Percentiles rank a stretch among this genome's conserved stretches.
Conservation (phyloP, 2,113 vertebrate genomes). For the Procapra przewalskii region DNA sequence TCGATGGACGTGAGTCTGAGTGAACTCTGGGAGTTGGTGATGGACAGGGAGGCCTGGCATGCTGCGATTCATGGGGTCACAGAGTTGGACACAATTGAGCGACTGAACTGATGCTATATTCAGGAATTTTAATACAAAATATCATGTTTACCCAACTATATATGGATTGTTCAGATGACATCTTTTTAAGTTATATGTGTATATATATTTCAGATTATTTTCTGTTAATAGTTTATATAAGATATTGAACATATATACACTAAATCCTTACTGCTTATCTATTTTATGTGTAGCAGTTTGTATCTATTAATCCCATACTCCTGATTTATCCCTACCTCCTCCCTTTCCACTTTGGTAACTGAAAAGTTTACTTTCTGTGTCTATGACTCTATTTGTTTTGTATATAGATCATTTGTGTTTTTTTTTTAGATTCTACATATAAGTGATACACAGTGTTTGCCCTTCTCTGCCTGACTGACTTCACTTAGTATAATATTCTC, state of each 20-base stretch:
- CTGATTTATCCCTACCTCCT: neutral
- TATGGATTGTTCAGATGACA: neutral
- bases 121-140: neutral
- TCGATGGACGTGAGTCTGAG: too few species aligned
- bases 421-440: neutral
- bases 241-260: neutral
- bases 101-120: neutral
- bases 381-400: neutral
- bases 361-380: neutral
- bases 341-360: neutral
- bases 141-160: neutral
- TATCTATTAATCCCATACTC: neutral
- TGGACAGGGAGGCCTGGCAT: too few species aligned
- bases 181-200: neutral
- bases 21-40: too few species aligned
- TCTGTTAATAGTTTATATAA: neutral
- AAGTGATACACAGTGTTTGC: neutral
- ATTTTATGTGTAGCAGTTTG: neutral
- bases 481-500: neutral
- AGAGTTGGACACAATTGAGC: too few species aligned
- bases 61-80: too few species aligned
- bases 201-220: neutral
- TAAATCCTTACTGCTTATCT: neutral
- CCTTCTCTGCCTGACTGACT: neutral
- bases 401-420: neutral